Evolutionary conservation across 2,113 vertebrate species (phyloP), one percentile per base, ranked within the genome.

Genomic region (Hippocampus abdominalis): DNA sequence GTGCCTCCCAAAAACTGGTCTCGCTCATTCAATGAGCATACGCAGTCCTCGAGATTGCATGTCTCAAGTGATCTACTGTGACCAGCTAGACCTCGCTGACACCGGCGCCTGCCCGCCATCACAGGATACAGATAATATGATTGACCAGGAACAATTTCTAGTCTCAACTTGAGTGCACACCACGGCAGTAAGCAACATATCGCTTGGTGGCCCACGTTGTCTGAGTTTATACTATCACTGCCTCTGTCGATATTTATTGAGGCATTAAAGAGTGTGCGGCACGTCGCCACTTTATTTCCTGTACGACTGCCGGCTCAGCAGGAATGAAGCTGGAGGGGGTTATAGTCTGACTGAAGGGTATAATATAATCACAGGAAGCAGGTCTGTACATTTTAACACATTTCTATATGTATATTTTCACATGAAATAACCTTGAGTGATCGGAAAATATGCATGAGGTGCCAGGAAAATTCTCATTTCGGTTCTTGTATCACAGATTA

Each of bases 161-260:
- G 66, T 65, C 77, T 82, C 84, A 68, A 68, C 84, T 80, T 75
- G 75, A 79, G 74, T 57, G 44, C 70, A 61, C 70, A 68, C 64
- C 29, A 63, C 40, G 63, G 81, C 77, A 80, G 70, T 59, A 66
- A 81, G 77, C 73, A 76, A 80, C 80, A 71, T 75, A 83, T 86
- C 71, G 73, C 77, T 75, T 61, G 74, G 77, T 27, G 11, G 84
- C 80, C 73, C n/a, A 56, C 27, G 61, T 73, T 74, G 85, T 81
- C 87, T 79, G 81, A 79, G 84, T 88, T 88, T 87, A 86, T 87
- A 85, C 85, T 84, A 83, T 79, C 84, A 83, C 82, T 75, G 72
- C 75, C 71, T 78, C 44, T 75, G 79, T 89, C 80, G 76, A 89
- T 91, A 90, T 90, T 89, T 87, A 89, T 87, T 69, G 81, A 85